phyloP scores from a whole-genome alignment of 1,140 invertebrate genomes.

The Pseudomyrmex dendroicus region DNA sequence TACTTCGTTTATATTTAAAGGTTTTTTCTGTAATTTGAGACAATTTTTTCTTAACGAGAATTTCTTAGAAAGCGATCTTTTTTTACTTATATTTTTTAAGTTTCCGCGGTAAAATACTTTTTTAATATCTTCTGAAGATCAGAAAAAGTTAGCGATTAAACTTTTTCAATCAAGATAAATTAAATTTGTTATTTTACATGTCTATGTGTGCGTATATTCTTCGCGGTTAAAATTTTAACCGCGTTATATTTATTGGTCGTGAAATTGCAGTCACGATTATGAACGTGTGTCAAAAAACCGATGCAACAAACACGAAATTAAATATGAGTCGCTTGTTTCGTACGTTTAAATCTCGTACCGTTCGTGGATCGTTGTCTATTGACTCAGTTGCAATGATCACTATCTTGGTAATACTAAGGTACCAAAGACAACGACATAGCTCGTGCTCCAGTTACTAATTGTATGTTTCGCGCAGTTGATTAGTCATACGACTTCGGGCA shows the following conservation, averaged over 20 bases:
- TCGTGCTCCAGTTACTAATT: constrained; percentile 77
- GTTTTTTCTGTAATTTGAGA: neutral
- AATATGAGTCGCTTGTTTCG: no score
- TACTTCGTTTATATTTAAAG: neutral
- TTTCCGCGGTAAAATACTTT: neutral
- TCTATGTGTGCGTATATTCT: no score
- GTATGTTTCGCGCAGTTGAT: constrained; percentile 75
- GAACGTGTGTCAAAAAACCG: no score
- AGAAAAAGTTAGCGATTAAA: neutral
- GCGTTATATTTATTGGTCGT: no score
- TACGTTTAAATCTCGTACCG: no score
- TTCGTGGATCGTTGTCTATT: constrained; percentile 8
- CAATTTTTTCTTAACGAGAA: neutral
- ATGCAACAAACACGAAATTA: no score
- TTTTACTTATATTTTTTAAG: neutral
- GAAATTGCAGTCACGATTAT: no score
- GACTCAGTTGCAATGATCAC: constrained; percentile 70
- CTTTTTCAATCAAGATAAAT: constrained; percentile 3
- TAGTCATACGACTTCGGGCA: constrained; percentile 69
- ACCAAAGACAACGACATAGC: constrained; percentile 55
- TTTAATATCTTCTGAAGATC: neutral
- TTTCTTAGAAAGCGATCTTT: neutral
- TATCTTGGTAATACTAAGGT: constrained; percentile 70
- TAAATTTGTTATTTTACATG: no score
- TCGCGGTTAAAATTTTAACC: no score